phyloP scores from a whole-genome alignment of 2,797 vertebrate species.

The Acrossocheilus fasciatus region DNA sequence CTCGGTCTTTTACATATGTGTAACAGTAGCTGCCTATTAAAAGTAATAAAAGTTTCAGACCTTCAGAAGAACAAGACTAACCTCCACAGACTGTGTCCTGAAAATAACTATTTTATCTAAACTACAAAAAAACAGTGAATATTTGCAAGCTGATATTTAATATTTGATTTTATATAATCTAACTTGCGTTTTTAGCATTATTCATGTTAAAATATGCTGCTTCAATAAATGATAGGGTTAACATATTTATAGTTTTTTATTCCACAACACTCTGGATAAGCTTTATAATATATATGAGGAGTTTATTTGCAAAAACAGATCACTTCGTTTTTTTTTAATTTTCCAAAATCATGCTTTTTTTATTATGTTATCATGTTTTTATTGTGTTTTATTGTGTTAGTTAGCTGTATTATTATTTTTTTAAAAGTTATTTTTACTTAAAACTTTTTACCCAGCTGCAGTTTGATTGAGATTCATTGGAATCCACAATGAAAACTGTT shows the following conservation, averaged over 20 bases:
- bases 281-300: not conserved
- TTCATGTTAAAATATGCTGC: not conserved
- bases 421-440: too few species aligned
- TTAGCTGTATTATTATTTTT: too few species aligned
- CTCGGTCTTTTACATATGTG: too few species aligned
- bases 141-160: not conserved
- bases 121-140: not conserved
- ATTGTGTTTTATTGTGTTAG: too few species aligned
- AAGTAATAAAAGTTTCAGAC: not conserved
- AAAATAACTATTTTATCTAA: not conserved
- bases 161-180: not conserved
- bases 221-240: not conserved
- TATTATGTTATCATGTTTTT: too few species aligned
- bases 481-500: too few species aligned
- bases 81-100: not conserved
- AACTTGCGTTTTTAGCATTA: not conserved
- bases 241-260: not conserved
- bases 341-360: too few species aligned
- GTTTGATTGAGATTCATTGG: too few species aligned
- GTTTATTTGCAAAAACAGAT: too few species aligned
- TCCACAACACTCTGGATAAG: not conserved
- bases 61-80: not conserved
- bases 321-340: too few species aligned
- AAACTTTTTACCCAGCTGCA: too few species aligned
- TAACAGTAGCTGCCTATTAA: too few species aligned